Percentiles rank a stretch among this genome's conserved stretches.
Evolutionary conservation across 2,797 vertebrate genomes (phyloP).

Genomic region (Ptychadena robeensis): DNA sequence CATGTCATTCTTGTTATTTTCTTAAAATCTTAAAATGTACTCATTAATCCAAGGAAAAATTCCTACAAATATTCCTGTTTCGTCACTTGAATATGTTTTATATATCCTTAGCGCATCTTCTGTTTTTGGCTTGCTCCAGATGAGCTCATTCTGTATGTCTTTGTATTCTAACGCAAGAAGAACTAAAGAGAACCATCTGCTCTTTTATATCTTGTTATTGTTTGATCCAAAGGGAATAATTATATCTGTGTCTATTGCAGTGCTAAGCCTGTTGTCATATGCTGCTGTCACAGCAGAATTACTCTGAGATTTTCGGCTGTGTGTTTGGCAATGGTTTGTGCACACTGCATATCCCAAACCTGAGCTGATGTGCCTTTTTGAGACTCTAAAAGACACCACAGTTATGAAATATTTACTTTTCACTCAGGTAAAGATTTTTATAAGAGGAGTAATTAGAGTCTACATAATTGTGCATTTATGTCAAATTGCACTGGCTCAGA

Average conservation of each 20-base stretch:
- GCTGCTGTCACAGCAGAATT: slow-evolving; percentile 10
- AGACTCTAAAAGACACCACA: background rate
- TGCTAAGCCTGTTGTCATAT: slow-evolving; percentile 43
- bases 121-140: background rate
- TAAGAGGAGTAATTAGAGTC: background rate
- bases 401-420: background rate
- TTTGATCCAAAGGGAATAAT: slow-evolving; percentile 54
- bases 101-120: slow-evolving; percentile 8
- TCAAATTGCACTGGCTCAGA: too few species aligned
- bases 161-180: slow-evolving; percentile 18
- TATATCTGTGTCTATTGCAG: slow-evolving; percentile 43
- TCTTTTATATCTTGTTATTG: slow-evolving; percentile 45
- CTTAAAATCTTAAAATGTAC: background rate
- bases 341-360: background rate
- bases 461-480: too few species aligned
- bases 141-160: slow-evolving; percentile 35
- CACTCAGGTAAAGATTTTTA: background rate
- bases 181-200: slow-evolving; percentile 28
- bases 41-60: background rate
- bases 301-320: background rate
- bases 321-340: background rate
- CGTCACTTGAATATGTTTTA: background rate
- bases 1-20: too few species aligned
- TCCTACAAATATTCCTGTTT: background rate
- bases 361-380: background rate